Base-by-base conservation (phyloP, 1,140 invertebrate species). In the Ostrea edulis region DNA sequence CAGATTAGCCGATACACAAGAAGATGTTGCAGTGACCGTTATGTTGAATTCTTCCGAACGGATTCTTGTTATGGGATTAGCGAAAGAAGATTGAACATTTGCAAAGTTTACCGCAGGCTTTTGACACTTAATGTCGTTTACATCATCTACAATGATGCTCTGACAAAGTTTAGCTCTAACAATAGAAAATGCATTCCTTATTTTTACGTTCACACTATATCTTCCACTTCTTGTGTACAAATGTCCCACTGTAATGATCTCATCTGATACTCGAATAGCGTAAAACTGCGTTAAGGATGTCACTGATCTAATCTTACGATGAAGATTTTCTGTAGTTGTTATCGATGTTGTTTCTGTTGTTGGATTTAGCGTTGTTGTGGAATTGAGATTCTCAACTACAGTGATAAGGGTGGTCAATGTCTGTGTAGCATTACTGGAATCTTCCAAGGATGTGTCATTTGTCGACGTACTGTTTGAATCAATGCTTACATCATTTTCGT, bases 111-210 rank as follows among this genome's bases (percentile, higher is more conserved):
- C 35, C 29, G 20, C 81, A 9, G 88, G 88, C 62, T 52, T 55
- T 7, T 65, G 35, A 65, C 85, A 89, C 12, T 35, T 77, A 11
- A 62, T 58, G 0, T 58, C 82, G 1, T 90, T 62, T 0, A 85
- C 35, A 22, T 90, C 83, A 12, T 90, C 91, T 4, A 94, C 91
- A n/a, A 92, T 88, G 7, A 94, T 87, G 2, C 62, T 81, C 8
- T 93, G 93, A 89, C 94, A 94, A 4, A 94, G 89, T 11, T 29
- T 58, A n/a, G 92, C 88, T 29, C 65, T 77, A 17, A 90, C 90
- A 5, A 77, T 77, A 7, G 91, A 90, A 86, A 94, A 94, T 11
- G 84, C 90, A 68, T 94, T 94, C 35, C 35, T 68, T 17, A 91
- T 92, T 0, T 88, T 92, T 5, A 92, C 90, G 20, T 86, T 92